Evolutionary conservation across 2,888 invertebrate genomes (phyloP), one percentile per base, ranked within the genome.

Genomic region (Adela reaumurella): DNA sequence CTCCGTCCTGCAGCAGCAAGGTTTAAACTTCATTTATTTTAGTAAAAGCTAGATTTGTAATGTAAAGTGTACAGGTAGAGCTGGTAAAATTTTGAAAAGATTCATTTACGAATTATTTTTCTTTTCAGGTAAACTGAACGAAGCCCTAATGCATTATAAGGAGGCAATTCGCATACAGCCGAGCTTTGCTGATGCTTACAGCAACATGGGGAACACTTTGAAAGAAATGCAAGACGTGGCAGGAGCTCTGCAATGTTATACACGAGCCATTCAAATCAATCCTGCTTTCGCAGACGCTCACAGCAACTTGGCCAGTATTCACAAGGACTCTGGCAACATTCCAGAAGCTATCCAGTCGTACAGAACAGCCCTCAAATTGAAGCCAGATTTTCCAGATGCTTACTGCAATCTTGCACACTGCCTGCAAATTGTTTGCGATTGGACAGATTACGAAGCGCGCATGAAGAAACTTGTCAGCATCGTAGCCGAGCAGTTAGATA

Each of bases 241-340:
- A 49, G 97, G 96, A 1, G 99, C 99, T 8, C 73, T 99, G 53
- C 97, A 97, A 65, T 99, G 99, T 68, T 99, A 99, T 70, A 94
- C 97, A 0, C 81, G 98, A 58, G 99, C 99, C 11, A 99, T 99
- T 60, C 97, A 97, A 74, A 98, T 99, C 56, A 99, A 99, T 74
- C 99, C 99, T 2, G 97, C 97, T 2, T 99, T 99, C 70, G 99
- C 99, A 41, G 99, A 99, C 74, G 99, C 99, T 11, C 99, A 99
- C 70, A 96, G 95, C 66, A 99, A 99, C 71, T 84, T 99, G 60
- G 99, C 99, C 42, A 97, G 97, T 59, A 99, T 99, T 60, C 98
- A 99, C 69, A 99, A 99, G 78, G 99, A 99, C 71, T 95, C 95
- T 42, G 99, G 98, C 48, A 97, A 97, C 74, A 97, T 99, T 66